These are phyloP conservation scores for Cebus imitator DNA, from an alignment of 2,113 vertebrate species.

Conservation along the genomic window DNA sequence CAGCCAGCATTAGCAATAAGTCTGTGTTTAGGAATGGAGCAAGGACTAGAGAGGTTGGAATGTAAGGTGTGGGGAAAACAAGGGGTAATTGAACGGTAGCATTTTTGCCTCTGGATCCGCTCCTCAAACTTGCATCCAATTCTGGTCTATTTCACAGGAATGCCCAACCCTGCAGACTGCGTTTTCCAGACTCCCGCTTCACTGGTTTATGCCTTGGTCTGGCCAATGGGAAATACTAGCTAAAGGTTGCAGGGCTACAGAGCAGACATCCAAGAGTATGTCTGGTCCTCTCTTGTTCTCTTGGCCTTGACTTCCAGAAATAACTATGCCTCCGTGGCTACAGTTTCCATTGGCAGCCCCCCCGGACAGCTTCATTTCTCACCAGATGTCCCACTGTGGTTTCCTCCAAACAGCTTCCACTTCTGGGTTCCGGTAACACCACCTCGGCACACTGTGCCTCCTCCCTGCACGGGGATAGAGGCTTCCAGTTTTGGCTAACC, in stretches of 20 bases:
- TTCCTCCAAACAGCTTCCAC: neutral
- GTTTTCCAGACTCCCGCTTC: neutral
- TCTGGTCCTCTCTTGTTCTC: neutral
- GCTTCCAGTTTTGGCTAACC: neutral
- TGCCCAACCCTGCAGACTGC: neutral
- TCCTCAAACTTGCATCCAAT: neutral
- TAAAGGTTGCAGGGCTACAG: neutral
- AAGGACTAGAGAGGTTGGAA: neutral
- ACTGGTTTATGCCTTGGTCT: neutral
- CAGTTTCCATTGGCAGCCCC: neutral
- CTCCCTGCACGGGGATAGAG: fast-evolving
- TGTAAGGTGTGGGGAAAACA: neutral
- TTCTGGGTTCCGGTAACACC: neutral
- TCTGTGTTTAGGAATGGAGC: neutral
- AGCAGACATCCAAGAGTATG: fast-evolving
- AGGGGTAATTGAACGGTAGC: too few relatives aligned
- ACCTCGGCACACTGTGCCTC: neutral
- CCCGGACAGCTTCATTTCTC: neutral
- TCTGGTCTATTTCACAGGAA: neutral
- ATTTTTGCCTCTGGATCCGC: neutral
- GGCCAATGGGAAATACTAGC: neutral
- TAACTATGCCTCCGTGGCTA: neutral
- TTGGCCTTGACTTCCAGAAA: neutral
- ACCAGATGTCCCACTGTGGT: too few relatives aligned
- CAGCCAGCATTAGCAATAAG: neutral